Base-by-base conservation (phyloP, 2,797 vertebrate genomes). In the Brachyrhaphis roseni region DNA sequence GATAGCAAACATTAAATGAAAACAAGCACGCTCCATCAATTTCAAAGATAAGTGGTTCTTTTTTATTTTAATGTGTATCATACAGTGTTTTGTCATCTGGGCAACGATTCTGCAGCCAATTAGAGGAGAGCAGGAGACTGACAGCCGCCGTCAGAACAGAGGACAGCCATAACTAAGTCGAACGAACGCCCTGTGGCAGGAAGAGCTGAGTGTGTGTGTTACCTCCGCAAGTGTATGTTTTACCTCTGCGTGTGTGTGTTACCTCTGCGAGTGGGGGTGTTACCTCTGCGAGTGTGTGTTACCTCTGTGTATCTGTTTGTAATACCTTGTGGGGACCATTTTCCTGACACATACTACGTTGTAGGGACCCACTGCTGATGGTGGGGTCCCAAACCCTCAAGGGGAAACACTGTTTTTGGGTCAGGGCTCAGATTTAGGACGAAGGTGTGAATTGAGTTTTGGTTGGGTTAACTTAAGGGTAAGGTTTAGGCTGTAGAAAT, bases 221-320 rank as follows among this genome's bases (percentile, higher is more conserved):
- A 45, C 11, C 43, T 45, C 11, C 8, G 39, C 6, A 78, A 97
- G 95, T 6, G 98, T 36, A 3, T 36, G 36, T 36, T 2, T 36
- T 36, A 36, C 4, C 36, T 36, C 36, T 36, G 41, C 8, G 43
- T 12, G 43, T 45, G 43, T 12, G 10, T 45, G 43, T 13, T 95
- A 99, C 98, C 98, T 99, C 98, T 0, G 98, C n/a, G n/a, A n/a
- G n/a, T n/a, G n/a, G n/a, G n/a, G n/a, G n/a, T 43, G 10, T 36
- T 36, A 36, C 4, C 36, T 36, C 36, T 36, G 41, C 8, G 43
- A 11, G 43, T 45, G 43, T 12, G 10, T 45, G 43, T 13, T 95
- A 99, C 98, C 98, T 99, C 98, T 0, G 98, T 98, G 78, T 97
- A 95, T 6, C 41, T 43, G 8, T 43, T 43, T 43, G 41, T 43